phyloP scores from a whole-genome alignment of 2,888 invertebrate genomes.

The Epinotia ramella region DNA sequence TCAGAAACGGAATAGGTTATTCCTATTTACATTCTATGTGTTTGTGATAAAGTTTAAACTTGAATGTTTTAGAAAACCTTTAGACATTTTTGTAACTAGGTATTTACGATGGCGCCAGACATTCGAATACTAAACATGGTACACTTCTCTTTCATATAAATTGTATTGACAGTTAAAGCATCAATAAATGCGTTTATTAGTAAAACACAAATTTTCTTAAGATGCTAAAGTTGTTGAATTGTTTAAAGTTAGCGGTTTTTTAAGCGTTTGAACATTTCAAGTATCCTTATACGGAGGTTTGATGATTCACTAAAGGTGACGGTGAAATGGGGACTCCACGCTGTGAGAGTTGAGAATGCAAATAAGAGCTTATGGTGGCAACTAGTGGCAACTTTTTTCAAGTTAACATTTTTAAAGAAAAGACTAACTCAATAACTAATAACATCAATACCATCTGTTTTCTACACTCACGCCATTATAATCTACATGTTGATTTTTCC shows the following conservation, averaged over 20 bases:
- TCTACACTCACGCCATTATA: too few relatives aligned
- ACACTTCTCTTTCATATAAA: conserved; percentile 34
- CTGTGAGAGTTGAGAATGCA: neutral
- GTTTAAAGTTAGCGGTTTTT: conserved; percentile 28
- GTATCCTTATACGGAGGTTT: conserved; percentile 8
- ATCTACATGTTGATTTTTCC: too few relatives aligned
- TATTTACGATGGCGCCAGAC: conserved; percentile 19
- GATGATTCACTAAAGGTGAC: neutral
- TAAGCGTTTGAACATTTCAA: conserved; percentile 14
- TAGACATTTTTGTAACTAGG: neutral
- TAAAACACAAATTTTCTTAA: conserved; percentile 8
- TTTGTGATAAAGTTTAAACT: neutral
- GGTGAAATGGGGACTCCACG: neutral
- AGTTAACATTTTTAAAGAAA: too few relatives aligned
- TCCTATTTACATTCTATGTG: neutral
- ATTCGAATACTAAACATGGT: conserved; percentile 24
- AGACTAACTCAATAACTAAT: too few relatives aligned
- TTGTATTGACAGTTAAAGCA: conserved; percentile 25
- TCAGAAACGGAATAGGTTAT: neutral
- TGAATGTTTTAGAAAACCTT: neutral
- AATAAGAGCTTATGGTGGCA: neutral
- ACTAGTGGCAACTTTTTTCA: too few relatives aligned
- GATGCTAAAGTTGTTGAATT: conserved; percentile 19
- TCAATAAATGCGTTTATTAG: conserved; percentile 35
- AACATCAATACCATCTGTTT: too few relatives aligned